Percentiles rank a stretch among this genome's conserved stretches.
Evolutionary conservation across 2,797 vertebrate species (phyloP).

Genomic region (Enoplosus armatus): DNA sequence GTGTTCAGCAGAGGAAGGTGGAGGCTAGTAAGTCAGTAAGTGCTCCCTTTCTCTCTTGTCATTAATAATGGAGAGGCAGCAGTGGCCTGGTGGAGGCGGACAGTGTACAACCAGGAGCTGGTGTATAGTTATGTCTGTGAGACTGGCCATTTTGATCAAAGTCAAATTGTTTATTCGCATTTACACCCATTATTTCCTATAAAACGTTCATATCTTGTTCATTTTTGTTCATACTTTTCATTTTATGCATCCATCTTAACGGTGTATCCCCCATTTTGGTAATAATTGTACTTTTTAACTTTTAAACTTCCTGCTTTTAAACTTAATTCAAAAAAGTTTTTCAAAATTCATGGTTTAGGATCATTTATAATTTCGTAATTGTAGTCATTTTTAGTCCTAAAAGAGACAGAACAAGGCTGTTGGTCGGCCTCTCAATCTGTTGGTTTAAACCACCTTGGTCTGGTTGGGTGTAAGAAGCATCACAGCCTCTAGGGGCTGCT

Average conservation of each 20-base stretch:
- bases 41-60: conserved; percentile 65
- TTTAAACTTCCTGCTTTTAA: too few relatives aligned
- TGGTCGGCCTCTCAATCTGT: not conserved
- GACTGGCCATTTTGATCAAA: not conserved
- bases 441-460: conserved; percentile 5
- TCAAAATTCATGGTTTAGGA: not conserved
- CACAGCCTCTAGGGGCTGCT: conserved; percentile 16
- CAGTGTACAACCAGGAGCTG: conserved; percentile 26
- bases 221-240: not conserved
- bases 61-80: conserved; percentile 77
- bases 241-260: not conserved
- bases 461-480: conserved; percentile 16
- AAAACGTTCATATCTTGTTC: not conserved
- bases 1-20: conserved; percentile 50
- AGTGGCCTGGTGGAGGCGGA: conserved; percentile 47
- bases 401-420: not conserved
- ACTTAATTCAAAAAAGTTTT: not conserved
- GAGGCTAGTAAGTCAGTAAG: conserved; percentile 68
- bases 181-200: not conserved
- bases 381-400: not conserved
- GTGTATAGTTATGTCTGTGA: conserved; percentile 14
- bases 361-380: conserved; percentile 2
- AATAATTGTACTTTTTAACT: not conserved
- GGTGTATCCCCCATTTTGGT: not conserved
- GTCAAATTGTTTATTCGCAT: conserved; percentile 9